Base-by-base conservation (phyloP, 92 coral and sea anemone species). In the Micromussa lordhowensis region DNA sequence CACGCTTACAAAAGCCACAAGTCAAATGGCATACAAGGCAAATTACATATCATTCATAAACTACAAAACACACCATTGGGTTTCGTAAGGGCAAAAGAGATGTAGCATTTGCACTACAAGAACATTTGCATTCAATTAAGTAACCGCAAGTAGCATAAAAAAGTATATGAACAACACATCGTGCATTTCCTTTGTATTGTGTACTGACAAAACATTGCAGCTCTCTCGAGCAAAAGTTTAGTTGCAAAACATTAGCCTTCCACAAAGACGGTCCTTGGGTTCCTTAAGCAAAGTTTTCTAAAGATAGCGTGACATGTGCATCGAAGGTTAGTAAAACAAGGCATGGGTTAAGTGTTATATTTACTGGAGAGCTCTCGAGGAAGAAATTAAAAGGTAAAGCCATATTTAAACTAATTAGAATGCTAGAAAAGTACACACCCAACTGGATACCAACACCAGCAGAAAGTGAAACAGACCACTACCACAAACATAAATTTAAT, bases 61-160 rank as follows among this genome's bases (percentile, higher is more conserved):
- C 24, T 13, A 18, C 28, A 26, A 26, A 55, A 19, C 61, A 55
- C 4, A 55, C 61, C 61, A 28, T 28, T 68, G 73, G 32, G 2
- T 28, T 13, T 29, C 30, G 4, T 70, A 49, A 10, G 13, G 4
- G 24, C 36, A 34, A n/a, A 12, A 6, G 3, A 73, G 49, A 35
- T 73, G 48, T 4, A 73, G 78, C 49, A 35, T 35, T 18, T 73
- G 78, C 78, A 73, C 78, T 73, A 19, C 78, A 73, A 73, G 26
- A 73, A 73, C 35, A 35, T 14, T 73, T 38, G 51, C 78, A 73
- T 17, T 21, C 14, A 16, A 58, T 36, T 36, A 58, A 61, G 8
- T 61, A 24, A 61, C 6, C 29, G 68, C 68, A 61, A 61, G 26
- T 26, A 10, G 34, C 31, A 26, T 66, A 28, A 2, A 66, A 28